Conservation (phyloP, 2,113 vertebrate genomes). For the Pseudois nayaur region DNA sequence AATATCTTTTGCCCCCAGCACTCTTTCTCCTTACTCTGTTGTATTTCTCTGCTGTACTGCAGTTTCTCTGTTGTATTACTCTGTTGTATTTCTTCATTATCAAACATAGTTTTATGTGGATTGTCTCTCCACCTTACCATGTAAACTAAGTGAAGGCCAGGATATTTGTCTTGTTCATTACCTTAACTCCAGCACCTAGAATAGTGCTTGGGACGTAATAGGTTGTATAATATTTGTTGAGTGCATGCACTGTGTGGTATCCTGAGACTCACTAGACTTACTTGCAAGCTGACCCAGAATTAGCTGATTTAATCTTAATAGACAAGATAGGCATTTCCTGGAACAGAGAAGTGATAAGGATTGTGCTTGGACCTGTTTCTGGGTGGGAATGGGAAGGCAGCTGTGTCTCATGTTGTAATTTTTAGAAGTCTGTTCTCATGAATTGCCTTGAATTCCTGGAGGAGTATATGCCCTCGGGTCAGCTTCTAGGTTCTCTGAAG, state of each 20-base stretch:
- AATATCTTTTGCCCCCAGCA: neutral
- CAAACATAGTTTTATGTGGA: neutral
- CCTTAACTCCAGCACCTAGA: neutral
- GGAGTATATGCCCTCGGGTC: neutral
- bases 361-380: neutral
- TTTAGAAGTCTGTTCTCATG: constrained; percentile 9
- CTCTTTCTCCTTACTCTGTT: neutral
- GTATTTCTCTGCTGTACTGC: neutral
- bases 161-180: neutral
- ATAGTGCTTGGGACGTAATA: neutral
- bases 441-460: constrained; percentile 36
- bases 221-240: constrained; percentile 8
- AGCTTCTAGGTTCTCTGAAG: constrained; percentile 8
- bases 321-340: neutral
- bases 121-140: neutral
- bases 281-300: neutral
- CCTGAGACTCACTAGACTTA: neutral
- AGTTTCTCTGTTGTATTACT: neutral
- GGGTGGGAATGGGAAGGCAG: neutral
- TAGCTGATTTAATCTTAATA: constrained; percentile 26
- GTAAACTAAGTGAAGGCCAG: neutral
- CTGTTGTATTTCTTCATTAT: constrained; percentile 3
- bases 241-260: neutral
- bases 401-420: neutral
- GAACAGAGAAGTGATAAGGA: neutral